phyloP scores from a whole-genome alignment of 2,888 invertebrate species.

The Petrolisthes cinctipes region DNA sequence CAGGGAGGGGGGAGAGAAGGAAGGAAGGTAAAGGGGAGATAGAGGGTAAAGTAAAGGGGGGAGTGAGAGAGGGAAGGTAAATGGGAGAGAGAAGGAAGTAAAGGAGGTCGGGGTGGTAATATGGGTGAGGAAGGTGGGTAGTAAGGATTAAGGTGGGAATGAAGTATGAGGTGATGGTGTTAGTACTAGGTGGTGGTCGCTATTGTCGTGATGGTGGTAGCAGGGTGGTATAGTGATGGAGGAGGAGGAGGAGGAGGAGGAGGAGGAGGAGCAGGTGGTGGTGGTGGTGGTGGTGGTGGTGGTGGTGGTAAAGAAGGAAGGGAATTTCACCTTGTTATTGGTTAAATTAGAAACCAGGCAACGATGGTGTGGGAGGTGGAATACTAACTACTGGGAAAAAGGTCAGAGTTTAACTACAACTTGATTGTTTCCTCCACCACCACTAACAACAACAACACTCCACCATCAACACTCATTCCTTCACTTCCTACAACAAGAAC shows the following conservation, averaged over 20 bases:
- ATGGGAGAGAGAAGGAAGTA: neutral
- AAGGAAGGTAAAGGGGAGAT: neutral
- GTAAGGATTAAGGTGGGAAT: neutral
- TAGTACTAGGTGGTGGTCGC: neutral
- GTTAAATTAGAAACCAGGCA: slow-evolving; percentile 52
- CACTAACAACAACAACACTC: neutral
- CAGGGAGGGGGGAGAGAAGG: neutral
- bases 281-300: neutral
- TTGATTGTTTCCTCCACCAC: neutral
- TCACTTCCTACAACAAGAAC: neutral
- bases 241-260: neutral
- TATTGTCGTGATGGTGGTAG: neutral
- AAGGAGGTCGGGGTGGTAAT: neutral
- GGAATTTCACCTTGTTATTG: slow-evolving; percentile 47
- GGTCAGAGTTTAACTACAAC: slow-evolving; percentile 3
- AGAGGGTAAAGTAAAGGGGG: neutral
- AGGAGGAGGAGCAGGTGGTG: neutral
- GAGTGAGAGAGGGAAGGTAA: neutral
- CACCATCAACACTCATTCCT: neutral
- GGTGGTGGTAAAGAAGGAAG: neutral
- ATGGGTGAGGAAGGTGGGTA: neutral
- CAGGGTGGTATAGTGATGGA: neutral
- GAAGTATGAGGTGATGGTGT: neutral
- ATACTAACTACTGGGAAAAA: slow-evolving; percentile 31
- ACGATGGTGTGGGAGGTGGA: slow-evolving; percentile 8